Evolutionary conservation across 2,113 vertebrate genomes (phyloP), one percentile per base, ranked within the genome.

Genomic region (Alethe castanea): DNA sequence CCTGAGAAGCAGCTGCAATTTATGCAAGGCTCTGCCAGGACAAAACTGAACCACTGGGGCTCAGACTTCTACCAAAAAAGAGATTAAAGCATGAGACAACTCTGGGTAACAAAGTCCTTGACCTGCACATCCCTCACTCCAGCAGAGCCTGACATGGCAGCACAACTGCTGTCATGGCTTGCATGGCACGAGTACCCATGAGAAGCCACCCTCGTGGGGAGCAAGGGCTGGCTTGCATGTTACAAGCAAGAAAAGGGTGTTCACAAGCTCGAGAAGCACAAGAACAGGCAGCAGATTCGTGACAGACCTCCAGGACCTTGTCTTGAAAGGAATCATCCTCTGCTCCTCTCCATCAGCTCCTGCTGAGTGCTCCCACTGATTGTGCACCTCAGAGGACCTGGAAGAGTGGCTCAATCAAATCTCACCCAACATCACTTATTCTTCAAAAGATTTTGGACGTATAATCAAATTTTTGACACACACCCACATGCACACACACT

Each of bases 301-400:
- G 62, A 52, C 40, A 74, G 44, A 62, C 47, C 64, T 65, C 36
- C 53, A 56, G 45, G 64, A 73, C 67, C 65, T 81, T 19, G 7
- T 36, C 16, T 3, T 22, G n/a, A 76, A 77, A 62, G 59, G 72
- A 88, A 70, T 48, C 44, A 44, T 36, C 80, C 62, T 50, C 36
- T 25, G 33, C 47, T 53, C 31, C 56, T 66, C 56, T 38, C 81
- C 56, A 62, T 89, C 84, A 94, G 60, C 64, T 72, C 47, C 67
- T 47, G 19, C 35, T 44, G 69, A 81, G 64, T 57, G 52, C 23
- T 36, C 53, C 65, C 70, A 35, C 74, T 86, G 93, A 96, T 81
- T 86, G 86, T 70, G 60, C 81, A 74, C 69, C 69, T 80, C 80
- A 86, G 76, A 90, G 42, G 80, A 61, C 59, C 76, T 35, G 33